Percentiles rank a stretch among this genome's conserved stretches.
Evolutionary conservation across 2,113 vertebrate species (phyloP).

Genomic region (Phyllopteryx taeniolatus): DNA sequence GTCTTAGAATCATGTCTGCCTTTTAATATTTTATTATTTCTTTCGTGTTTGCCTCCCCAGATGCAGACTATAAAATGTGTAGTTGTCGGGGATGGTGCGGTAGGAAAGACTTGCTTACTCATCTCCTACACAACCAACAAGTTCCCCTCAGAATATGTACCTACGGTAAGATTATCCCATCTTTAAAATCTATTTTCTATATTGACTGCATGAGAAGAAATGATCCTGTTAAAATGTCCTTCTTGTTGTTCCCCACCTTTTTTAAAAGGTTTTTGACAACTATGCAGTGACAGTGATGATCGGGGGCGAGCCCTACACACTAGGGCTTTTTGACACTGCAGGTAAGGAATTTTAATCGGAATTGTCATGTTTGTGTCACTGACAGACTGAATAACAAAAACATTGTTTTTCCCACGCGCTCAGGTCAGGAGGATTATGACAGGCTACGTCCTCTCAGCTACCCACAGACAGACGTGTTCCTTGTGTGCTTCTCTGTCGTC

Average conservation of each 20-base stretch:
- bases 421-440: conserved; percentile 99
- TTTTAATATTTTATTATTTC: conserved; percentile 21
- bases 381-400: background rate
- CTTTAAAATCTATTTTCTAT: background rate
- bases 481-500: conserved; percentile 97
- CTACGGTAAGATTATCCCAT: conserved; percentile 80
- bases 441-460: conserved; percentile 97
- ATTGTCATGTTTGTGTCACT: background rate
- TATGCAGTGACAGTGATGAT: conserved; percentile 99
- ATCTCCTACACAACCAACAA: conserved; percentile 99
- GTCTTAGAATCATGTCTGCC: background rate
- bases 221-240: background rate
- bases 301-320: conserved; percentile 94
- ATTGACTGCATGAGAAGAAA: background rate
- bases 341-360: conserved; percentile 69
- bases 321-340: conserved; percentile 97
- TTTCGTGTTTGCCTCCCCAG: conserved; percentile 40
- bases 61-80: conserved; percentile 99
- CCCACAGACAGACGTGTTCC: conserved; percentile 97
- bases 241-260: background rate
- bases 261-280: conserved; percentile 92
- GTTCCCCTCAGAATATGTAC: conserved; percentile 97
- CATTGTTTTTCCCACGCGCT: conserved; percentile 5
- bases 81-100: conserved; percentile 95
- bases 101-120: conserved; percentile 97